phyloP scores from a whole-genome alignment of 2,113 vertebrate species.

The Gasterosteus aculeatus region DNA sequence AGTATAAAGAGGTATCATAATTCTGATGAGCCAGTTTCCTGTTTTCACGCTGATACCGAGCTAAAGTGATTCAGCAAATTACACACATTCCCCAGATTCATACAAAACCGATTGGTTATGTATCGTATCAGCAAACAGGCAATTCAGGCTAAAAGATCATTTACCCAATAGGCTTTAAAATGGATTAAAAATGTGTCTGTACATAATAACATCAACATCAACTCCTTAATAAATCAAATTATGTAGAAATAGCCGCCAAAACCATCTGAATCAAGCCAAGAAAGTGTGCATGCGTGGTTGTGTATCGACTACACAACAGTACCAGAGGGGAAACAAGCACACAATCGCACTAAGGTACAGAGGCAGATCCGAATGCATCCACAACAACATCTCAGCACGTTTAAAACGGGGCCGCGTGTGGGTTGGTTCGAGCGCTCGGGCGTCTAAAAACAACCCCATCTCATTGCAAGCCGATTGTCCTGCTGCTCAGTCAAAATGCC shows the following conservation, averaged over 20 bases:
- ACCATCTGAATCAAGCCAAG: constrained; percentile 14
- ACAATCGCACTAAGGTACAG: constrained; percentile 16
- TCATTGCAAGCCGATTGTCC: constrained; percentile 55
- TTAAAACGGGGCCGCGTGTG: constrained; percentile 39
- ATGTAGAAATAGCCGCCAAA: constrained; percentile 1
- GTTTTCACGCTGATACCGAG: constrained; percentile 5
- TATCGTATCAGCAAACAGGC: constrained; percentile 37
- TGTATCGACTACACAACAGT: constrained; percentile 11
- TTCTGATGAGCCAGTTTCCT: neutral
- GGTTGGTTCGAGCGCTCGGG: constrained; percentile 30
- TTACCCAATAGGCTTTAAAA: constrained; percentile 10
- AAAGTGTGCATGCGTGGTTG: constrained; percentile 33
- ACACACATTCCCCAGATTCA: constrained; percentile 29
- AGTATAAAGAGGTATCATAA: neutral
- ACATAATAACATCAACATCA: neutral
- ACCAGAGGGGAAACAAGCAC: constrained; percentile 34
- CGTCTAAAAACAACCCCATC: constrained; percentile 48
- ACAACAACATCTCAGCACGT: constrained; percentile 17
- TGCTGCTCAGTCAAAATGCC: constrained; percentile 42
- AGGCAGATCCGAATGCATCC: constrained; percentile 36
- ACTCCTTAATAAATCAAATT: neutral
- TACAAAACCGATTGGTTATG: constrained; percentile 61
- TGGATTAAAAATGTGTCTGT: constrained; percentile 15
- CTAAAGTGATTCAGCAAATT: constrained; percentile 52
- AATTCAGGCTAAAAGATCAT: constrained; percentile 8